Conservation (phyloP, 1,140 invertebrate species). For the Hylaeus anthracinus region DNA sequence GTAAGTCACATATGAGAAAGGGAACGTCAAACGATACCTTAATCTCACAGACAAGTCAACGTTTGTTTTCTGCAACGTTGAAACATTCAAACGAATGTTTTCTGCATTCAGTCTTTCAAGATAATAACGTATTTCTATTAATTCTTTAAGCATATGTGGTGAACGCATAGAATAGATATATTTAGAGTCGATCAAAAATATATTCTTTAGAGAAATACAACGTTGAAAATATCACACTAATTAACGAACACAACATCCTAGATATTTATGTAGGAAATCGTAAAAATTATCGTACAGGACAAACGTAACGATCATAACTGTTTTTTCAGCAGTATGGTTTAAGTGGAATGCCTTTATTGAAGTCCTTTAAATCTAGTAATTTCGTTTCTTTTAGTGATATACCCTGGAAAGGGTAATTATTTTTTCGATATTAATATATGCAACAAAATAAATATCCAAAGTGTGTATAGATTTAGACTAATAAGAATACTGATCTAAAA, state of each 20-base stretch:
- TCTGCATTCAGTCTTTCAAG: slow-evolving; percentile 39
- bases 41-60: slow-evolving; percentile 18
- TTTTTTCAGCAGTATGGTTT: slow-evolving; percentile 25
- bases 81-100: neutral
- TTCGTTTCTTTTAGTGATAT: slow-evolving; percentile 15
- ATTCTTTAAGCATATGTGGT: neutral
- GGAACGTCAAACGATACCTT: slow-evolving; percentile 13
- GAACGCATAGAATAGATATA: neutral
- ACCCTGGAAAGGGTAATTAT: neutral
- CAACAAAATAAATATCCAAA: slow-evolving; percentile 44
- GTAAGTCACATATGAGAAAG: slow-evolving; percentile 52
- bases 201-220: slow-evolving; percentile 13
- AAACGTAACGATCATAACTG: slow-evolving; percentile 39
- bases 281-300: slow-evolving; percentile 37
- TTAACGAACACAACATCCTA: slow-evolving; percentile 8
- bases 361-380: neutral
- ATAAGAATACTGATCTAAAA: slow-evolving; percentile 35
- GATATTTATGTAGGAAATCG: slow-evolving; percentile 11
- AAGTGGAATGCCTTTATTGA: neutral
- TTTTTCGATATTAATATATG: slow-evolving; percentile 2
- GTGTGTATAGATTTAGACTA: slow-evolving; percentile 54
- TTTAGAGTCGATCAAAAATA: slow-evolving; percentile 1
- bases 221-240: slow-evolving; percentile 23
- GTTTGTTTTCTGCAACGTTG: neutral
- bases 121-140: slow-evolving; percentile 36